phyloP scores from a whole-genome alignment of 2,113 vertebrate species.

The Paratilapia polleni region DNA sequence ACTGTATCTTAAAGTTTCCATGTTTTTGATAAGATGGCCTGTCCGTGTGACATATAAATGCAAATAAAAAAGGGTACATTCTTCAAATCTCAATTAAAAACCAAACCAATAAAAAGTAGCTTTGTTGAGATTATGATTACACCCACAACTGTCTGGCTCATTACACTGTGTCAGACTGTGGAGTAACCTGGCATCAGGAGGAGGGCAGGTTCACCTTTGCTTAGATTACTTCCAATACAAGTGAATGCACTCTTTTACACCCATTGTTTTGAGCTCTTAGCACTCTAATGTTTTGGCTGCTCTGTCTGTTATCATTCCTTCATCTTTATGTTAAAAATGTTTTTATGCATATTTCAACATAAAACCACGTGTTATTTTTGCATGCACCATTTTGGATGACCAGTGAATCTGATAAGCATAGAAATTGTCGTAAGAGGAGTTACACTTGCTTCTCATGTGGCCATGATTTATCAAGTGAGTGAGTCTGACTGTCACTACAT shows the following conservation, averaged over 20 bases:
- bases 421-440: not conserved
- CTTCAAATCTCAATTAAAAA: not conserved
- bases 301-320: not conserved
- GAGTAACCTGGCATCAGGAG: constrained; percentile 59
- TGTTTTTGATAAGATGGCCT: not conserved
- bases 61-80: not conserved
- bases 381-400: not conserved
- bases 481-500: not conserved
- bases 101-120: not conserved
- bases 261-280: constrained; percentile 2
- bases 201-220: constrained; percentile 54
- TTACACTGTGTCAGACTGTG: constrained; percentile 8
- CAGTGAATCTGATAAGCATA: not conserved
- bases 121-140: not conserved
- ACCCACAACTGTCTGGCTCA: not conserved
- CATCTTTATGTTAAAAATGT: not conserved
- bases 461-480: not conserved
- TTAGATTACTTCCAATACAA: constrained; percentile 59
- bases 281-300: not conserved
- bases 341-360: not conserved
- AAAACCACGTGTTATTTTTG: not conserved
- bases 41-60: not conserved
- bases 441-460: not conserved
- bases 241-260: constrained; percentile 15
- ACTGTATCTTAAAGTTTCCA: not conserved